Evolutionary conservation across 2,797 vertebrate genomes (phyloP).

Genomic region (Gymnoscopelus braueri): DNA sequence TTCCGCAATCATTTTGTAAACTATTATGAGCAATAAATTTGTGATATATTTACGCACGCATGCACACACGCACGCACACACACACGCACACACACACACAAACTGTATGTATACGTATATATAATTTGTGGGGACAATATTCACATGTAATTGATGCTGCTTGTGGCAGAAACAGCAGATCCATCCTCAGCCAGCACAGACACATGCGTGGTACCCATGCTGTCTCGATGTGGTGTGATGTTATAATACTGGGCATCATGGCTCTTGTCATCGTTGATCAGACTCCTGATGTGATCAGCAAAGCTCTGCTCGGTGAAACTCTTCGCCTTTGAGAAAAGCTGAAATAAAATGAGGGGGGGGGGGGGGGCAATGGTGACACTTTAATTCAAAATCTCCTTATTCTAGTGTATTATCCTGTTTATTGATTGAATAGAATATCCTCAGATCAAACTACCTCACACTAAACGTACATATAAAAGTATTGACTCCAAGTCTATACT

Average conservation of each 20-base stretch:
- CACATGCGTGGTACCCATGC: conserved; percentile 87
- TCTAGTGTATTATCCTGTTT: too few relatives aligned
- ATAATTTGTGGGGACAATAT: conserved; percentile 51
- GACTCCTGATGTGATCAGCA: conserved; percentile 65
- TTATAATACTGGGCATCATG: conserved; percentile 80
- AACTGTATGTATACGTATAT: too few relatives aligned
- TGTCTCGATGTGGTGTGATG: conserved; percentile 49
- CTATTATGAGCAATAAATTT: too few relatives aligned
- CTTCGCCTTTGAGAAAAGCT: conserved; percentile 44
- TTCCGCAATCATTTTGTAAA: not conserved
- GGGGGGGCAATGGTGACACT: too few relatives aligned
- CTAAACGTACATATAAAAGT: too few relatives aligned
- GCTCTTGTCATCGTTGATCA: conserved; percentile 72
- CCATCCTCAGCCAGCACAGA: conserved; percentile 89
- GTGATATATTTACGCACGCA: not conserved
- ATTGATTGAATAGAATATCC: too few relatives aligned
- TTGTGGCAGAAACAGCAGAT: conserved; percentile 90
- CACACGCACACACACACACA: not conserved
- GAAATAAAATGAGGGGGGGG: too few relatives aligned
- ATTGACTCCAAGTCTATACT: too few relatives aligned
- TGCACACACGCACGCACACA: not conserved
- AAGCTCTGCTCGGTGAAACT: conserved; percentile 72
- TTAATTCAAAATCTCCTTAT: too few relatives aligned
- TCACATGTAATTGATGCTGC: conserved; percentile 93
- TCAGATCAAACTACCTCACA: too few relatives aligned